Evolutionary conservation across 2,888 invertebrate species (phyloP).

Genomic region (Hydropsyche betteni): DNA sequence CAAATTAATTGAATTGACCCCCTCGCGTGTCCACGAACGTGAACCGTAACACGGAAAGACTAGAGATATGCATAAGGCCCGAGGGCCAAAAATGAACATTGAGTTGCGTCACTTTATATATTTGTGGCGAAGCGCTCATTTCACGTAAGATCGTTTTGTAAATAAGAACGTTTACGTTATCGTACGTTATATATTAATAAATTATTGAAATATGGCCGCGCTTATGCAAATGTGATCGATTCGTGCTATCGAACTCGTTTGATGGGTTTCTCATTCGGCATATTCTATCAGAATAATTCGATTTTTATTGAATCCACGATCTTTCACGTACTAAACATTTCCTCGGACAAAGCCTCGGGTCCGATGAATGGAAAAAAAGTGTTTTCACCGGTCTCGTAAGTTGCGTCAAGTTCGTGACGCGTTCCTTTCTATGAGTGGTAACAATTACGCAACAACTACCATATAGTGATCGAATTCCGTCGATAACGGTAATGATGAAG

Average conservation of each 20-base stretch:
- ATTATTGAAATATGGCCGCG: no score
- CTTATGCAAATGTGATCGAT: no score
- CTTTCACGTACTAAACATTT: no score
- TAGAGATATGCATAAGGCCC: not conserved
- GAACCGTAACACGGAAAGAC: not conserved
- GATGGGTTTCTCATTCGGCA: no score
- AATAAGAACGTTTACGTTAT: not conserved
- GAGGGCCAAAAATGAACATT: not conserved
- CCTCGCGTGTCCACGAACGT: slow-evolving; percentile 9
- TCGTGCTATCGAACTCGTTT: no score
- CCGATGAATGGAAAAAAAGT: slow-evolving; percentile 11
- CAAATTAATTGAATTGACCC: slow-evolving; percentile 22
- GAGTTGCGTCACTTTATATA: not conserved
- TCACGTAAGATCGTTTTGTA: slow-evolving; percentile 3
- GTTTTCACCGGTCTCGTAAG: slow-evolving; percentile 13
- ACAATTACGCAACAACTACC: slow-evolving; percentile 30
- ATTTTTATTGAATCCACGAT: no score
- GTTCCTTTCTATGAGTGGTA: slow-evolving; percentile 27
- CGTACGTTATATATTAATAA: no score
- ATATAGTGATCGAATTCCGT: slow-evolving; percentile 26
- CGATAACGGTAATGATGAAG: slow-evolving; percentile 37
- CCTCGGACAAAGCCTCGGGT: no score
- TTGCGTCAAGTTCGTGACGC: slow-evolving; percentile 29
- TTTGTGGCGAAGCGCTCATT: not conserved
- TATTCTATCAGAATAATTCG: no score